phyloP scores from a whole-genome alignment of 2,888 invertebrate genomes.

The Epinotia demarniana region DNA sequence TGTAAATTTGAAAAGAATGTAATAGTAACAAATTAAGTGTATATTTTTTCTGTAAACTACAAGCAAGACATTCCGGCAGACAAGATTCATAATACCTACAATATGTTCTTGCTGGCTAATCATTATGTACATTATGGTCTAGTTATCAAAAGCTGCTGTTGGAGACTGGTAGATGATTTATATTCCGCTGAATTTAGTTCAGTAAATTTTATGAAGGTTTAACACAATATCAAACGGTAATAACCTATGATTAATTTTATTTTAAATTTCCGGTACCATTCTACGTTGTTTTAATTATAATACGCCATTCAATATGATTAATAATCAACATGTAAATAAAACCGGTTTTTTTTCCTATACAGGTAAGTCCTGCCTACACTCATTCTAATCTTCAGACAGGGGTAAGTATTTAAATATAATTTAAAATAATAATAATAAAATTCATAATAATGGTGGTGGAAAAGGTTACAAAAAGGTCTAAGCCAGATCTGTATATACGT shows the following conservation, averaged over 20 bases:
- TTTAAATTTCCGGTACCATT: not conserved
- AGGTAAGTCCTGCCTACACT: slow-evolving; percentile 48
- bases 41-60: not conserved
- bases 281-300: not conserved
- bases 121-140: not conserved
- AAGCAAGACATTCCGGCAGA: not conserved
- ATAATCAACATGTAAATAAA: not conserved
- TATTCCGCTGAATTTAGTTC: no score
- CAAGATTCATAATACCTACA: no score
- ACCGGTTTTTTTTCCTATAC: slow-evolving; percentile 37
- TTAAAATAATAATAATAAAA: not conserved
- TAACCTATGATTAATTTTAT: not conserved
- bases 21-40: not conserved
- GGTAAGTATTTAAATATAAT: slow-evolving; percentile 1
- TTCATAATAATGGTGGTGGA: no score
- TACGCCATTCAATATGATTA: not conserved
- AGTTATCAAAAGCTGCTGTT: not conserved
- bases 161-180: no score
- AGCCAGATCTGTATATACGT: not conserved
- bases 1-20: not conserved
- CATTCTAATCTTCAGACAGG: not conserved
- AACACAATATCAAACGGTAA: not conserved
- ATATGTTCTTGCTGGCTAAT: no score
- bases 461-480: not conserved
- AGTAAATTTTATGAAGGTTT: not conserved